Evolutionary conservation across 1,140 invertebrate genomes (phyloP).

Genomic region (Triops longicaudatus): DNA sequence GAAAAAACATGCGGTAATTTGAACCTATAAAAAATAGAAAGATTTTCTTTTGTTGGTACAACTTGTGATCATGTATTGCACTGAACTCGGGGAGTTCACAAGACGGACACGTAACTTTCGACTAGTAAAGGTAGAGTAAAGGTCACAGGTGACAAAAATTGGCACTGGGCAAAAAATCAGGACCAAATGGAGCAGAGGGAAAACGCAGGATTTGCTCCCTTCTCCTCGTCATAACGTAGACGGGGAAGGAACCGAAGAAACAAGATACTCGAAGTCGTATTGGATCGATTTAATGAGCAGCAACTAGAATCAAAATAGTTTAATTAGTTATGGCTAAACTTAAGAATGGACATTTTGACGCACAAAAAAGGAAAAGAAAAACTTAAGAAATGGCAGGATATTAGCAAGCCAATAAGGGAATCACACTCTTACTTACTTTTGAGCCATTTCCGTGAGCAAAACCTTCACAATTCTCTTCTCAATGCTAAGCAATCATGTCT

Average conservation of each 20-base stretch:
- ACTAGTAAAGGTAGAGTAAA: not conserved
- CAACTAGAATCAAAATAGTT: not conserved
- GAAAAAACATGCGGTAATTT: not conserved
- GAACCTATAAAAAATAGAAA: not conserved
- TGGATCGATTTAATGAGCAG: not conserved
- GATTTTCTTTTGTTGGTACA: too few relatives aligned
- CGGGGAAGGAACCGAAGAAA: not conserved
- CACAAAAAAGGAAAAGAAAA: not conserved
- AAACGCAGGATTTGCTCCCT: not conserved
- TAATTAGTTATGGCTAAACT: not conserved
- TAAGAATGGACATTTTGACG: not conserved
- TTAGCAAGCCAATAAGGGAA: too few relatives aligned
- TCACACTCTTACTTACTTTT: too few relatives aligned
- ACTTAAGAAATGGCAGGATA: too few relatives aligned
- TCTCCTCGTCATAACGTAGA: not conserved
- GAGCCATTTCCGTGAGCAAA: too few relatives aligned
- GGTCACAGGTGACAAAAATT: not conserved
- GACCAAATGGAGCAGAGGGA: not conserved
- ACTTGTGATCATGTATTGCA: constrained; percentile 6
- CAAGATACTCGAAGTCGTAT: not conserved
- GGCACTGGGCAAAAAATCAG: not conserved
- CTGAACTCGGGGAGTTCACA: not conserved
- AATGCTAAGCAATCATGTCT: too few relatives aligned
- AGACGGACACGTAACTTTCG: not conserved
- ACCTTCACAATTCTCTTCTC: too few relatives aligned